A percentile compares a stretch with the other conserved stretches of the same genome.
Evolutionary conservation across 2,888 invertebrate genomes (phyloP).

Genomic region (Penaeus monodon): DNA sequence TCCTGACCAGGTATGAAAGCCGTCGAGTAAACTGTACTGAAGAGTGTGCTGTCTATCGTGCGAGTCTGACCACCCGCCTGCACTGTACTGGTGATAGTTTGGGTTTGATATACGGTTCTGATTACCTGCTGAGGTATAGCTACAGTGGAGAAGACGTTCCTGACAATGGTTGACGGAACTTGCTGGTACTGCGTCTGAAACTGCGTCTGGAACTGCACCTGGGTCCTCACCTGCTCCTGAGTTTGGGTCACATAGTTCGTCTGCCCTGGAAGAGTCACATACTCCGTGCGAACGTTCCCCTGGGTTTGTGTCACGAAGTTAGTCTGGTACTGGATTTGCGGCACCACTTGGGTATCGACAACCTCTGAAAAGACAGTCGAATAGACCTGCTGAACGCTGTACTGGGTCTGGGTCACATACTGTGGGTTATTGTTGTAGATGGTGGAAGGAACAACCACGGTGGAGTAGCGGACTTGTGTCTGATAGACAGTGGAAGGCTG

Average conservation of each 20-base stretch:
- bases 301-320: slow-evolving; percentile 21
- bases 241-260: slow-evolving; percentile 27
- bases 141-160: slow-evolving; percentile 19
- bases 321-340: slow-evolving; percentile 27
- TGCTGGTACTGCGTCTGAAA: slow-evolving; percentile 24
- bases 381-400: slow-evolving; percentile 24
- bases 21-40: too few species aligned
- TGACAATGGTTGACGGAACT: slow-evolving; percentile 23
- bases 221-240: slow-evolving; percentile 22
- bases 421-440: slow-evolving; percentile 20
- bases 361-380: slow-evolving; percentile 37
- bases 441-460: slow-evolving; percentile 40
- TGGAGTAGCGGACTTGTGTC: slow-evolving; percentile 20
- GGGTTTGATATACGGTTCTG: not conserved
- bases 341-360: slow-evolving; percentile 32
- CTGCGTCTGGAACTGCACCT: slow-evolving; percentile 29
- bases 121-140: not conserved
- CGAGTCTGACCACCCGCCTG: not conserved
- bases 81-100: not conserved
- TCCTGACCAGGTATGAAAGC: too few species aligned
- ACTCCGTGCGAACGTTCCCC: slow-evolving; percentile 8
- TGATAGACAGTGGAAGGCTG: slow-evolving; percentile 17
- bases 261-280: slow-evolving; percentile 23
- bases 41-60: not conserved
- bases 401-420: slow-evolving; percentile 31